phyloP scores from a whole-genome alignment of 2,888 invertebrate genomes.

The Chouioia cunea region DNA sequence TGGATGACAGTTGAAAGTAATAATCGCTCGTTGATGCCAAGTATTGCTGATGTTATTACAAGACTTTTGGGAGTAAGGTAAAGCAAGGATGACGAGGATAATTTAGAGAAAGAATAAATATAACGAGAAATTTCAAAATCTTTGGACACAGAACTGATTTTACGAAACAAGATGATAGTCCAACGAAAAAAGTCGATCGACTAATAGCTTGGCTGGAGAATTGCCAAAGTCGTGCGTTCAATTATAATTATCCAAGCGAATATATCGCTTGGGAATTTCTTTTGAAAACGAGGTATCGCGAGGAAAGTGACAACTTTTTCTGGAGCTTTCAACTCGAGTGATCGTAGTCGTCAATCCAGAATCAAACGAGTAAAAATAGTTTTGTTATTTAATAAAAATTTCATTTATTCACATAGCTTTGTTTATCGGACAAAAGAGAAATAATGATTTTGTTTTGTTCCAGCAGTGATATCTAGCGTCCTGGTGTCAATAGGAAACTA shows the following conservation, averaged over 20 bases:
- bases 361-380: background rate
- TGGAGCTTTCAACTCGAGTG: conserved; percentile 66
- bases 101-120: no score
- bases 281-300: conserved; percentile 70
- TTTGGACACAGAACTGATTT: no score
- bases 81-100: background rate
- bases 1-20: conserved; percentile 66
- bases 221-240: conserved; percentile 67
- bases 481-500: no score
- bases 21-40: conserved; percentile 68
- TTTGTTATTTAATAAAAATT: conserved; percentile 11
- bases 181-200: conserved; percentile 33
- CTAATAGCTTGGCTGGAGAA: conserved; percentile 64
- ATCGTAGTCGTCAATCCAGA: no score
- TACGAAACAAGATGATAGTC: no score
- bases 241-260: conserved; percentile 67
- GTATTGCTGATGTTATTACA: conserved; percentile 68
- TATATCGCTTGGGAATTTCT: conserved; percentile 70
- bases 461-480: no score
- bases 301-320: conserved; percentile 70
- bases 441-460: no score
- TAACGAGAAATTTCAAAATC: no score
- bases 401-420: conserved; percentile 8
- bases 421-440: no score
- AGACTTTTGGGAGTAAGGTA: conserved; percentile 61